A percentile compares a stretch with the other conserved stretches of the same genome.
phyloP scores from a whole-genome alignment of 2,113 vertebrate genomes.

The Nothobranchius kuhntae region DNA sequence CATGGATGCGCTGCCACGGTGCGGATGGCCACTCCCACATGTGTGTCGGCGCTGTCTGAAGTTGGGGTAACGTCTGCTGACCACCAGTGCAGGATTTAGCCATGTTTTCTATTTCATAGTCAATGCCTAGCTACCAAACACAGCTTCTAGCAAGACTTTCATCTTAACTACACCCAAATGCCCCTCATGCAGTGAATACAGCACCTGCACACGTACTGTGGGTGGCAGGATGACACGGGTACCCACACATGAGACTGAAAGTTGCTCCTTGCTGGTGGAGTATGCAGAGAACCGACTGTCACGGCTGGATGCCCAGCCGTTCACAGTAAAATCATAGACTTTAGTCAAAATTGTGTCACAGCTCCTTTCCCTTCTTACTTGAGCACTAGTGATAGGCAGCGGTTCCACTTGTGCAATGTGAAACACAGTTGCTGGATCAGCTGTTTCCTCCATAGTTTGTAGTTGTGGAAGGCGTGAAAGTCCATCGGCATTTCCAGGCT shows the following conservation, averaged over 20 bases:
- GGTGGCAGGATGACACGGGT: not conserved
- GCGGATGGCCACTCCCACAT: not conserved
- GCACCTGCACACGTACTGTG: not conserved
- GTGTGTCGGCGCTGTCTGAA: not conserved
- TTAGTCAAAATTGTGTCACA: not conserved
- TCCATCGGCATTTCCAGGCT: no score
- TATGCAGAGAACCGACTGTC: not conserved
- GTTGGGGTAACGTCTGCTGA: not conserved
- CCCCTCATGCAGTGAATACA: not conserved
- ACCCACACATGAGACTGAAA: not conserved
- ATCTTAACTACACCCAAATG: not conserved
- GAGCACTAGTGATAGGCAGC: not conserved
- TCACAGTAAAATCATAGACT: not conserved
- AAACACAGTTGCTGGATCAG: no score
- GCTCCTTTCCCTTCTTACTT: not conserved
- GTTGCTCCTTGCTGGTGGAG: not conserved
- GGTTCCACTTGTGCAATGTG: no score
- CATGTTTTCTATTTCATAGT: not conserved
- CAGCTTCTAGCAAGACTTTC: constrained; percentile 7
- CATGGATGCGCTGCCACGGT: no score
- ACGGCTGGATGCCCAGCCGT: not conserved
- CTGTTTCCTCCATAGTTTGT: no score
- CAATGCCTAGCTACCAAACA: not conserved
- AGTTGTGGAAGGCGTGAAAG: no score
- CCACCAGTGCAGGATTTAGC: not conserved